Evolutionary conservation across 37 sponge, comb jelly and placozoan genomes (phyloP).

Genomic region (Oopsacas minuta): DNA sequence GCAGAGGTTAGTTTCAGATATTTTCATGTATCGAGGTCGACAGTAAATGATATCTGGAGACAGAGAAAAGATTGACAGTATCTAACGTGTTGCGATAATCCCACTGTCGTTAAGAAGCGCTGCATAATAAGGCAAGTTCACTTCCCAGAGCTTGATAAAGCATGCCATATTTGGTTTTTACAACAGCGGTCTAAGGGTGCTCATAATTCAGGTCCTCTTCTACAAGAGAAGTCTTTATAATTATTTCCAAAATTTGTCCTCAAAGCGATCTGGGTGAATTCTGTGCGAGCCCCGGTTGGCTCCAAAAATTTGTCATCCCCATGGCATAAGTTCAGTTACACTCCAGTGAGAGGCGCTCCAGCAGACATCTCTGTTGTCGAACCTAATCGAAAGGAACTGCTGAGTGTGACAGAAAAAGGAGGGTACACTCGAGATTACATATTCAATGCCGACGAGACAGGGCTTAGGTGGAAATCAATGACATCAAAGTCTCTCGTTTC

Average conservation of each 20-base stretch:
- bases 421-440: slow-evolving; percentile 30
- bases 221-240: slow-evolving; percentile 21
- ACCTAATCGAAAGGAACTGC: slow-evolving; percentile 21
- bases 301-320: neutral
- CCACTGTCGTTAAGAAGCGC: slow-evolving; percentile 22
- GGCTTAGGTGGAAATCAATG: slow-evolving; percentile 27
- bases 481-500: slow-evolving; percentile 26
- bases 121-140: slow-evolving; percentile 18
- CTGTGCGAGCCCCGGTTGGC: slow-evolving; percentile 30
- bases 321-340: neutral
- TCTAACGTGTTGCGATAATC: slow-evolving; percentile 14
- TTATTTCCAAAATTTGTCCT: slow-evolving; percentile 19
- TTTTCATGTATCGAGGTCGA: slow-evolving; percentile 21
- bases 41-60: slow-evolving; percentile 31
- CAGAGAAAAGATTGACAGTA: slow-evolving; percentile 23
- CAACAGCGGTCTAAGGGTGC: slow-evolving; percentile 36
- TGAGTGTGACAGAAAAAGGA: slow-evolving; percentile 18
- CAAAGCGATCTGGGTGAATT: slow-evolving; percentile 15
- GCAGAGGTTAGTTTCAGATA: slow-evolving; percentile 27
- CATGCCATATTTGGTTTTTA: slow-evolving; percentile 28
- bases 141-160: slow-evolving; percentile 25
- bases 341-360: no score
- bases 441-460: slow-evolving; percentile 35
- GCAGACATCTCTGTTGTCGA: slow-evolving; percentile 29
- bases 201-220: slow-evolving; percentile 22